phyloP scores from a whole-genome alignment of 2,888 invertebrate species.

The Anoplius nigerrimus region DNA sequence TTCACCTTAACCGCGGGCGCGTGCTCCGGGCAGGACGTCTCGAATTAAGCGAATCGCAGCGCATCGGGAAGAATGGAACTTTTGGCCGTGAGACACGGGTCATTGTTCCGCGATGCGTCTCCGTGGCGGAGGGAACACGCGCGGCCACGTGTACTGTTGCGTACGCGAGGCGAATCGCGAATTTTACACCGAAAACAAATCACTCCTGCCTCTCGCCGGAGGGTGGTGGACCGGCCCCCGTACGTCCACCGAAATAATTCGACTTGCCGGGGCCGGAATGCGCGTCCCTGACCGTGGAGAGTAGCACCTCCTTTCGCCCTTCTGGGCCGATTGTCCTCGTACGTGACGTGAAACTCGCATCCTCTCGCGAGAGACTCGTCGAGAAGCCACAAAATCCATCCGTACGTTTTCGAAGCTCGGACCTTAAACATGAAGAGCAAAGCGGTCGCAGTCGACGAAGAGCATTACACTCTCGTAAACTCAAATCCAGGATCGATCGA shows the following conservation, averaged over 20 bases:
- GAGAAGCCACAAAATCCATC: too few species aligned
- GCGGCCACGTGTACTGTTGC: constrained; percentile 18
- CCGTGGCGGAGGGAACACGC: constrained; percentile 10
- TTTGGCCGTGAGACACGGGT: constrained; percentile 13
- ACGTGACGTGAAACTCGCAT: constrained; percentile 42
- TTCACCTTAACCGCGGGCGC: constrained; percentile 13
- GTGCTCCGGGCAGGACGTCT: constrained; percentile 12
- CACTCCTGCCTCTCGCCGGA: constrained; percentile 22
- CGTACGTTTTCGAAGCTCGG: too few species aligned
- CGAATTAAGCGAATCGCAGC: constrained; percentile 18
- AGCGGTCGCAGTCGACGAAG: too few species aligned
- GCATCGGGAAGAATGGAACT: too few species aligned
- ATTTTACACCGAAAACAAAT: constrained; percentile 47
- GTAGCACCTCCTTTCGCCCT: constrained; percentile 34
- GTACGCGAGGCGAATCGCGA: constrained; percentile 50
- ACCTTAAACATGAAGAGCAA: too few species aligned
- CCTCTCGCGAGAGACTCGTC: background rate
- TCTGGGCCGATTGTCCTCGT: constrained; percentile 32
- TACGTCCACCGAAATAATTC: constrained; percentile 37
- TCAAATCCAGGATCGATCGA: background rate
- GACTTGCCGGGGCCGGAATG: constrained; percentile 27
- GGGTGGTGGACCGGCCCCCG: constrained; percentile 20
- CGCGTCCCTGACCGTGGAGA: constrained; percentile 35
- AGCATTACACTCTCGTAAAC: too few species aligned
- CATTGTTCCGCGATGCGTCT: constrained; percentile 26